Conservation (phyloP, 2,888 invertebrate species). For the Nematopogon swammerdamellus region DNA sequence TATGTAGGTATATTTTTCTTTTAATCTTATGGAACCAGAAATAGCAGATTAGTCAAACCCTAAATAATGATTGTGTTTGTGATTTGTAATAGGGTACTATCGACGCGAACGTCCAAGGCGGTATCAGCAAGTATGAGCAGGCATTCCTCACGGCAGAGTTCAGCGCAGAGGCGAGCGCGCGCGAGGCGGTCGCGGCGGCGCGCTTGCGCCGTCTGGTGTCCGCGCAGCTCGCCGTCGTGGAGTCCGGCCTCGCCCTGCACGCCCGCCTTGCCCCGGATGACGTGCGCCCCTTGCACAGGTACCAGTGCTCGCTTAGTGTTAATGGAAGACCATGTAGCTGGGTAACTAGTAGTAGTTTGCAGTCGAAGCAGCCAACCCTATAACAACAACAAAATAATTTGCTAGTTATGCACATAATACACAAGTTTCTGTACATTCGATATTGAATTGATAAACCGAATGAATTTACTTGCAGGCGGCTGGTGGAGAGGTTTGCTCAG, state of each 20-base stretch:
- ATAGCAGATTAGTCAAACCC: too few relatives aligned
- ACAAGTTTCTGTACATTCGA: too few relatives aligned
- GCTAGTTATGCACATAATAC: too few relatives aligned
- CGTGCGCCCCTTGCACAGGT: constrained; percentile 84
- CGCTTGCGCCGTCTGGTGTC: constrained; percentile 63
- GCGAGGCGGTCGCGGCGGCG: constrained; percentile 46
- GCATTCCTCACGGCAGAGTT: constrained; percentile 89
- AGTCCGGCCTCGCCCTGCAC: constrained; percentile 81
- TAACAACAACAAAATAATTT: too few relatives aligned
- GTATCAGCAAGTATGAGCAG: constrained; percentile 92
- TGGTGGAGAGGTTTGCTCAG: constrained; percentile 84
- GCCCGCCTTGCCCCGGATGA: constrained; percentile 81
- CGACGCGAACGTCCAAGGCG: constrained; percentile 95
- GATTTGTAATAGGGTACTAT: constrained; percentile 85
- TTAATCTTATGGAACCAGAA: too few relatives aligned
- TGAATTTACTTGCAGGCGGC: constrained; percentile 52
- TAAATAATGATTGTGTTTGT: too few relatives aligned
- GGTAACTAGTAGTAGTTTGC: too few relatives aligned
- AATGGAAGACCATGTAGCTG: too few relatives aligned
- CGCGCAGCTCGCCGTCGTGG: constrained; percentile 76
- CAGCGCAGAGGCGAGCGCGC: constrained; percentile 53
- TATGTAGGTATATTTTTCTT: too few relatives aligned
- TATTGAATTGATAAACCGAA: too few relatives aligned
- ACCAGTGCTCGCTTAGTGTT: too few relatives aligned
- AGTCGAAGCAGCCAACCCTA: too few relatives aligned